phyloP scores from a whole-genome alignment of 2,113 vertebrate genomes.

The Grammomys surdaster region DNA sequence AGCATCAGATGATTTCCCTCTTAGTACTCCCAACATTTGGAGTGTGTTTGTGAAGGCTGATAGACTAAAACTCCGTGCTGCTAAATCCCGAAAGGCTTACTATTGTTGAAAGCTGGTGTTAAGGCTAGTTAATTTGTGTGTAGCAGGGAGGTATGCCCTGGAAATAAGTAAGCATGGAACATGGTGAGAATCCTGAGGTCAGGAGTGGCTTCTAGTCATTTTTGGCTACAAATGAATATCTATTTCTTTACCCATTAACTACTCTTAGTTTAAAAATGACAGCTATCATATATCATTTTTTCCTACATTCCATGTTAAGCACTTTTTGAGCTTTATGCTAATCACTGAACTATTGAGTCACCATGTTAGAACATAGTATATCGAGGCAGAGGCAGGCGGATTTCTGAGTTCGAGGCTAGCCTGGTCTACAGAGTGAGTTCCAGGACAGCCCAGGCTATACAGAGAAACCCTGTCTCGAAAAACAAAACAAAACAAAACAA shows the following conservation, averaged over 20 bases:
- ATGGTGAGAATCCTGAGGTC: conserved; percentile 51
- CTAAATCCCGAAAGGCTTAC: conserved; percentile 18
- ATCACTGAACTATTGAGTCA: conserved; percentile 34
- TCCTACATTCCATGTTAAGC: background rate
- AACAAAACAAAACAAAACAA: no score
- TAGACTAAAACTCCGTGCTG: background rate
- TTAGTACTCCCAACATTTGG: background rate
- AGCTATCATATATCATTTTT: background rate
- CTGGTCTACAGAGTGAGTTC: no score
- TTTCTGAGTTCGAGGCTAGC: no score
- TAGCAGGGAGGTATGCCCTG: background rate
- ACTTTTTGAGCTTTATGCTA: conserved; percentile 31
- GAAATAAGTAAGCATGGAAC: background rate
- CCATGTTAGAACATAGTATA: conserved; percentile 26
- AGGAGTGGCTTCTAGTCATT: conserved; percentile 27
- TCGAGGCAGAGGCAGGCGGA: no score
- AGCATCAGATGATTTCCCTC: background rate
- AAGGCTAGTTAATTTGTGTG: background rate
- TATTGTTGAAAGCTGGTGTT: conserved; percentile 14
- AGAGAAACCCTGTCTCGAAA: no score
- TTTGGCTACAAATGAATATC: background rate
- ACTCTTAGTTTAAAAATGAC: conserved; percentile 14
- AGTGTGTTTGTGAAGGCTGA: background rate
- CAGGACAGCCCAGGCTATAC: no score
- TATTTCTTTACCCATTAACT: conserved; percentile 31